Conservation (phyloP, 2,888 invertebrate genomes). For the Cyclophora albipunctata region DNA sequence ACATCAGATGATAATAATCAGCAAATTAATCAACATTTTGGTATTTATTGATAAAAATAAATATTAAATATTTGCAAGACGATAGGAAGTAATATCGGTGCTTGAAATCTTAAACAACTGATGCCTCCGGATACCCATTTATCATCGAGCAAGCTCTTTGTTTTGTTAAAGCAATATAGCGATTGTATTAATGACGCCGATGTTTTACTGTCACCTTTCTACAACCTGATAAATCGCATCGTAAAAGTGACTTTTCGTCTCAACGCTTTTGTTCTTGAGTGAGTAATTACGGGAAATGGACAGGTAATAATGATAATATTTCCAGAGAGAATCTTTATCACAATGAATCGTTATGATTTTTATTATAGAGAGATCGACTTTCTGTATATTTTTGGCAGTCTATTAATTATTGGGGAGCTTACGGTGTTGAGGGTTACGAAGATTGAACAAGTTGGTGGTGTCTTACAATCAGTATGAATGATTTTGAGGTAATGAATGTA, state of each 20-base stretch:
- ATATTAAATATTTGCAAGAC: no score
- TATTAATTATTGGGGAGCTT: no score
- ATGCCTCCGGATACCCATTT: constrained; percentile 54
- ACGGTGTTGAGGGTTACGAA: no score
- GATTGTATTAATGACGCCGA: constrained; percentile 62
- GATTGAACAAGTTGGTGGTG: no score
- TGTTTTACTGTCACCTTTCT: constrained; percentile 60
- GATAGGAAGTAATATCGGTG: constrained; percentile 6
- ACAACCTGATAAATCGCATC: constrained; percentile 46
- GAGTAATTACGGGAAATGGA: constrained; percentile 17
- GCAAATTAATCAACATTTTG: no score
- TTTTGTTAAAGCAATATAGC: constrained; percentile 60
- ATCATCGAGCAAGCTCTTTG: constrained; percentile 57
- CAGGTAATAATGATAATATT: constrained; percentile 18
- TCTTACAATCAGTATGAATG: no score
- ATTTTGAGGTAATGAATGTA: no score
- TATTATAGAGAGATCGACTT: not conserved
- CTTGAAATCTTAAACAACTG: constrained; percentile 52
- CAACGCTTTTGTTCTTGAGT: constrained; percentile 16
- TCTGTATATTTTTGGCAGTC: constrained; percentile 3
- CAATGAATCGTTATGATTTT: not conserved
- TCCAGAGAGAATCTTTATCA: not conserved
- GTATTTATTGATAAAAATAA: no score
- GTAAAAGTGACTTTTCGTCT: constrained; percentile 41
- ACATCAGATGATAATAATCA: no score